These are phyloP conservation scores for Microtus richardsoni DNA, from an alignment of 2,113 vertebrate species.

Conservation along the genomic window DNA sequence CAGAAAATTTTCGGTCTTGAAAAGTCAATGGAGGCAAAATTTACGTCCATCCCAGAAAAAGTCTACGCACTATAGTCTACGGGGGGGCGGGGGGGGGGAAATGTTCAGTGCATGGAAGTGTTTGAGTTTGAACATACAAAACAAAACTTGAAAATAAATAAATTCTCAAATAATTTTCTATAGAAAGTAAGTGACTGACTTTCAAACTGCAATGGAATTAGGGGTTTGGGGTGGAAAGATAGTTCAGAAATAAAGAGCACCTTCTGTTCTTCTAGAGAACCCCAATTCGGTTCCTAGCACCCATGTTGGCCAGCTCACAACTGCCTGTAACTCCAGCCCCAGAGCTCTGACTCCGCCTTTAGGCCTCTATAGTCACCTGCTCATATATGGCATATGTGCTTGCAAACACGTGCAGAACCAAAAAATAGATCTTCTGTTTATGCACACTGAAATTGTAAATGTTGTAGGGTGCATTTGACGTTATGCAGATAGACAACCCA, in stretches of 20 bases:
- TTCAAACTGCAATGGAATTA: neutral
- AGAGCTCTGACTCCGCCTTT: neutral
- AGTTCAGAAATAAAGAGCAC: neutral
- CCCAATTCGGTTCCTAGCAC: neutral
- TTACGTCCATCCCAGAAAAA: neutral
- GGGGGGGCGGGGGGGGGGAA: too few relatives aligned
- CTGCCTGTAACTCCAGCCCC: neutral
- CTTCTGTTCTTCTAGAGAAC: neutral
- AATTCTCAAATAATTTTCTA: neutral
- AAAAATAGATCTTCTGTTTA: neutral
- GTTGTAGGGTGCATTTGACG: neutral
- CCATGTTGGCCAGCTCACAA: neutral
- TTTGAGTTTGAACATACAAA: neutral
- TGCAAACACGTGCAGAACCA: neutral
- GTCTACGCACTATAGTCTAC: neutral
- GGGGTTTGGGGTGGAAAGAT: too few relatives aligned
- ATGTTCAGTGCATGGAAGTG: neutral
- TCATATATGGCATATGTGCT: too few relatives aligned
- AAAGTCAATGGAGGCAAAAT: neutral
- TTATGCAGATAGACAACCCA: neutral
- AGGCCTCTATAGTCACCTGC: too few relatives aligned
- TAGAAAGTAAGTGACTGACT: neutral
- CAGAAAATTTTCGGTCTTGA: neutral
- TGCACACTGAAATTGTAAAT: neutral
- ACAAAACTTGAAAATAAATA: neutral